A percentile compares a stretch with the other conserved stretches of the same genome.
These are phyloP conservation scores for Acanthornis magna DNA, from an alignment of 2,797 vertebrate species.

Conservation along the genomic window DNA sequence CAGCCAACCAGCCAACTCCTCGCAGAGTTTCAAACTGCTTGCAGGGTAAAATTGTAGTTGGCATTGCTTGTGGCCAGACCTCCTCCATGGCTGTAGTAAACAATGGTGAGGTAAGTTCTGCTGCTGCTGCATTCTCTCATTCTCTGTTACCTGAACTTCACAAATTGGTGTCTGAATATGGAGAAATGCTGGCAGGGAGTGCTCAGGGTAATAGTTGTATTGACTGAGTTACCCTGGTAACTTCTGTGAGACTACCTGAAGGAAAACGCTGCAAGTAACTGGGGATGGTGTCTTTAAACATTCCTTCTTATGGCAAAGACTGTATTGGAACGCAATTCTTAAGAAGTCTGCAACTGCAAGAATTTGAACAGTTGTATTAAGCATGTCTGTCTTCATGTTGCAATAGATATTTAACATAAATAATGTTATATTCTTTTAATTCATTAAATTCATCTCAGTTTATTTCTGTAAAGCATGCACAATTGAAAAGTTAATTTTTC, in stretches of 20 bases:
- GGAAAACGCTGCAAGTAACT: neutral
- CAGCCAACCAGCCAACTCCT: constrained; percentile 91
- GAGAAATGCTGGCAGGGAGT: neutral
- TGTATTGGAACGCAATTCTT: neutral
- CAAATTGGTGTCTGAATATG: neutral
- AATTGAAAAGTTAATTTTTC: neutral
- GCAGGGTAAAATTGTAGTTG: constrained; percentile 85
- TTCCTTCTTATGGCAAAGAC: neutral
- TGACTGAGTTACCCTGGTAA: neutral
- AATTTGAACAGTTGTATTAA: neutral
- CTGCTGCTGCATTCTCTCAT: neutral
- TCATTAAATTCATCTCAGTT: neutral
- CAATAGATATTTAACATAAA: neutral
- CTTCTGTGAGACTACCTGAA: neutral
- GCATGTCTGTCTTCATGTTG: neutral
- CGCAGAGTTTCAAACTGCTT: constrained; percentile 88
- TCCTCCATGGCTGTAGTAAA: constrained; percentile 92
- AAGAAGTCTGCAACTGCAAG: neutral
- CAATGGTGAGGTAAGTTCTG: constrained; percentile 88
- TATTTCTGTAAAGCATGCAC: neutral
- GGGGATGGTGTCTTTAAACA: neutral
- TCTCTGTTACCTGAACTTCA: neutral
- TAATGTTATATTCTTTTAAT: neutral
- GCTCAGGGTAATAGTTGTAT: neutral
- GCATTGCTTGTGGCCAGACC: constrained; percentile 91